Base-by-base conservation (phyloP, 1,140 invertebrate species). In the Hycleus cichorii region DNA sequence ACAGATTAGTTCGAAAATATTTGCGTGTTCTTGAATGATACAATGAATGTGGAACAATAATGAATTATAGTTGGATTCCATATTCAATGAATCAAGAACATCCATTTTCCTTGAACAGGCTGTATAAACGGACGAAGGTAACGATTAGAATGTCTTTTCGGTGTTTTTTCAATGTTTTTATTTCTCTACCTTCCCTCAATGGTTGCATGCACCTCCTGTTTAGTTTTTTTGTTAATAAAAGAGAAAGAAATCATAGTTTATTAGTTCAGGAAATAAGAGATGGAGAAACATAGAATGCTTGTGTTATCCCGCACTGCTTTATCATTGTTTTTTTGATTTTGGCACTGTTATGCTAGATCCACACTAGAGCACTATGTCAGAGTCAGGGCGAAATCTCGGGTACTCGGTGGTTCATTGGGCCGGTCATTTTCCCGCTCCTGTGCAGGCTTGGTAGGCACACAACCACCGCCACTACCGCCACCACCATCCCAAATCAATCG, bases 311-410 rank as follows among this genome's bases (percentile, higher is more conserved):
- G 63, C 68, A 69, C 65, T 61, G 63, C 64, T 68, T 72, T 25
- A 25, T 72, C 66, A 54, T 63, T 68, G 65, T 69, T 66, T 50
- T 65, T 57, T 69, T 72, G 71, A 69, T 75, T 73, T n/a, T 71
- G 74, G 66, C 71, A 72, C 69, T 75, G 67, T 75, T 75, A 75
- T 69, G 65, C 66, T 78, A 85, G 83, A 81, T 80, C 78, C 75
- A 80, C 81, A 77, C 78, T 81, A 73, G 80, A 81, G 71, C 80
- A 82, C 72, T 80, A 79, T 73, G 78, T 80, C 50, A 76, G 80
- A 60, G 76, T 79, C 65, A 77, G 77, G 64, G 75, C 78, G 56
- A 80, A 73, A 71, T 78, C 73, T 70, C 75, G 73, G 66, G 74
- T 75, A 60, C 76, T 72, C 62, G 79, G 76, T 67, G 80, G 75